Evolutionary conservation across 2,113 vertebrate species (phyloP).

Genomic region (Mirounga angustirostris): DNA sequence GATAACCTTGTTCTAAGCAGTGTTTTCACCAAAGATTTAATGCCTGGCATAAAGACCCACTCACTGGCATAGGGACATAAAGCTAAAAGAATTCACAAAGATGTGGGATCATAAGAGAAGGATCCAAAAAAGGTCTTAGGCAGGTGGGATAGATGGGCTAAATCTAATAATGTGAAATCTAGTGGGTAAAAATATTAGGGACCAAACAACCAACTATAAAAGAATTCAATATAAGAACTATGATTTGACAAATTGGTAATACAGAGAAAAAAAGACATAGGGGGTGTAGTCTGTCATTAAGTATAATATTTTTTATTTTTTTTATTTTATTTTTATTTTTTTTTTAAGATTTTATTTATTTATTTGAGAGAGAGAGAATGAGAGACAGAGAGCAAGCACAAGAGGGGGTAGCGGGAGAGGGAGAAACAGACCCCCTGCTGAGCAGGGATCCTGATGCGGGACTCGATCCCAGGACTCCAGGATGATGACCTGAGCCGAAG

Average conservation of each 20-base stretch:
- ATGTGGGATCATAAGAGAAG: neutral
- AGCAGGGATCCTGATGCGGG: no score
- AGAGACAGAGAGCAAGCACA: no score
- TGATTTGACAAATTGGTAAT: neutral
- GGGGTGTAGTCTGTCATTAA: neutral
- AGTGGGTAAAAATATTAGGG: neutral
- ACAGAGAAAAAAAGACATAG: neutral
- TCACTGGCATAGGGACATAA: neutral
- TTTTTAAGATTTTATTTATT: no score
- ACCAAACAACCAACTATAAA: neutral
- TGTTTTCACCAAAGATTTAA: slow-evolving; percentile 30
- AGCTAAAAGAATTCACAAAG: slow-evolving; percentile 5
- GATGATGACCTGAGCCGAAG: no score
- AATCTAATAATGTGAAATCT: neutral
- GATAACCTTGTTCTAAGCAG: neutral
- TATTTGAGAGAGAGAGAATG: no score
- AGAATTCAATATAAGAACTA: neutral
- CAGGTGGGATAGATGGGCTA: neutral
- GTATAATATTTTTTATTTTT: neutral
- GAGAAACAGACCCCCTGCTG: no score
- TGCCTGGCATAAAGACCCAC: neutral
- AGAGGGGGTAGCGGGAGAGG: no score
- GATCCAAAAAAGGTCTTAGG: neutral
- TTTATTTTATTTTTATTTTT: no score
- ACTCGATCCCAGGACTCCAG: no score